These are phyloP conservation scores for Noctua comes DNA, from an alignment of 2,888 invertebrate genomes.

Conservation along the genomic window DNA sequence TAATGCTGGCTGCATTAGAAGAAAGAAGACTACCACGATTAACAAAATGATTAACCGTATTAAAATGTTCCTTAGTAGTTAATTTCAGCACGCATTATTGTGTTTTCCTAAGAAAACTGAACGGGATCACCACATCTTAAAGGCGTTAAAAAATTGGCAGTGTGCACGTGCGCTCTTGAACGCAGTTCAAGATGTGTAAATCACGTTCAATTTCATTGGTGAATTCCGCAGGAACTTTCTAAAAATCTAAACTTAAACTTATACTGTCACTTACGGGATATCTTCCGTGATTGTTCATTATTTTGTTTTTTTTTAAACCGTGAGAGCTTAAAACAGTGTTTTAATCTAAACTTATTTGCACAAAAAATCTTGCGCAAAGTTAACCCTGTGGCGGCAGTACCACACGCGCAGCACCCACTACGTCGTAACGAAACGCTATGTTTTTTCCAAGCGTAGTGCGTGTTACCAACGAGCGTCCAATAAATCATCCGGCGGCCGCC, in stretches of 20 bases:
- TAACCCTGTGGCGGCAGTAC: conserved; percentile 43
- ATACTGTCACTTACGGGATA: no score
- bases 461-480: conserved; percentile 77
- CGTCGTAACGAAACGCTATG: conserved; percentile 59
- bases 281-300: no score
- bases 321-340: no score
- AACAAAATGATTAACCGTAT: not conserved
- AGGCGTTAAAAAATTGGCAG: not conserved
- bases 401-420: conserved; percentile 60
- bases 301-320: no score
- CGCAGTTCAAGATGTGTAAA: not conserved
- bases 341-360: conserved; percentile 6
- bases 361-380: not conserved
- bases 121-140: not conserved
- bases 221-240: not conserved
- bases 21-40: not conserved
- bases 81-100: not conserved
- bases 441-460: conserved; percentile 64
- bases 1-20: not conserved
- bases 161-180: not conserved
- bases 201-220: not conserved
- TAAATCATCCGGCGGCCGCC: conserved; percentile 83
- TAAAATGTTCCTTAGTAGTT: not conserved
- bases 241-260: conserved; percentile 15
- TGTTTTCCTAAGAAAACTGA: not conserved